phyloP scores from a whole-genome alignment of 2,888 invertebrate species.

The Coecobrya sp. region DNA sequence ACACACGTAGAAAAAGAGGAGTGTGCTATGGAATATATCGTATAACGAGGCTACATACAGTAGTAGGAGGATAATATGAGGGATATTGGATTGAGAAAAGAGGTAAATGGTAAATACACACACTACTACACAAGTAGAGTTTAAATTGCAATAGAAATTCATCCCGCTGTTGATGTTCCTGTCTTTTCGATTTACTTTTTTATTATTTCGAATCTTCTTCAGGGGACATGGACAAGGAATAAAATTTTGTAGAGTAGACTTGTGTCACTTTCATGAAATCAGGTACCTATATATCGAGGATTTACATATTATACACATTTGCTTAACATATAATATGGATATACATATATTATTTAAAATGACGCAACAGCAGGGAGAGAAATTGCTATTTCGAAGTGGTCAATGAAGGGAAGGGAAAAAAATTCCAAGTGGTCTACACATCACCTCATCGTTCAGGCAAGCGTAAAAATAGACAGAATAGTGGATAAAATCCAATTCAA shows the following conservation, averaged over 20 bases:
- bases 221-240: constrained; percentile 59
- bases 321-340: not conserved
- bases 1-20: constrained; percentile 46
- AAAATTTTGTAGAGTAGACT: not conserved
- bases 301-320: constrained; percentile 32
- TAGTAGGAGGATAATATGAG: constrained; percentile 57
- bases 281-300: constrained; percentile 6
- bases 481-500: constrained; percentile 39
- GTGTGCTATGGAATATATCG: constrained; percentile 24
- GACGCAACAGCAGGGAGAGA: constrained; percentile 74
- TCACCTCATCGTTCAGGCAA: constrained; percentile 54
- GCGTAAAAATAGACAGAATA: constrained; percentile 52
- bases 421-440: constrained; percentile 73
- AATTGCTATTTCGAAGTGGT: constrained; percentile 83
- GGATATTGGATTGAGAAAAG: constrained; percentile 65
- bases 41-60: constrained; percentile 35
- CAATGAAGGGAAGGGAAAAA: constrained; percentile 81
- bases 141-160: constrained; percentile 74
- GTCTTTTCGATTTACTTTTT: constrained; percentile 67
- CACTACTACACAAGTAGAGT: constrained; percentile 45
- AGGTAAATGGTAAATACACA: constrained; percentile 70
- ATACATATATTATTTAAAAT: constrained; percentile 19
- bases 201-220: constrained; percentile 66
- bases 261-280: constrained; percentile 59
- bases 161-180: constrained; percentile 38